Percentiles rank a stretch among this genome's conserved stretches.
These are phyloP conservation scores for Vireo griseus DNA, from an alignment of 2,797 vertebrate species.

Conservation along the genomic window DNA sequence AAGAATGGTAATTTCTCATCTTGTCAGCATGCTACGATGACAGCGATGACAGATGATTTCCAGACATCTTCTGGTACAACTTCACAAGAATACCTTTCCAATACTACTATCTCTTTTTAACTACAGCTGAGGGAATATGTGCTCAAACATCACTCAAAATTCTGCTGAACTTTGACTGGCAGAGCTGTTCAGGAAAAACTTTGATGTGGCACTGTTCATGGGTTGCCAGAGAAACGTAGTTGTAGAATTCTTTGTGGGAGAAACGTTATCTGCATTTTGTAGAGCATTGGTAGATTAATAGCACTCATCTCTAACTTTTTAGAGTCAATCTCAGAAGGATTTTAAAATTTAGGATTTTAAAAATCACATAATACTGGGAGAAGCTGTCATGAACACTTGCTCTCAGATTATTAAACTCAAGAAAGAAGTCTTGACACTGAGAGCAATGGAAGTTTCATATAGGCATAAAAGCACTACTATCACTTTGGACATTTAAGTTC, in stretches of 20 bases:
- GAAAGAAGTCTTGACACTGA: neutral
- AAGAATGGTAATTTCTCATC: neutral
- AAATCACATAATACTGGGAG: neutral
- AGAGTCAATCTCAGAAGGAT: neutral
- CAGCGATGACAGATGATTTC: neutral
- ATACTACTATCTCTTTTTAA: neutral
- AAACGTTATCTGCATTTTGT: neutral
- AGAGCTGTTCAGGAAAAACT: neutral
- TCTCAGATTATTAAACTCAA: neutral
- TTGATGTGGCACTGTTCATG: rapidly evolving
- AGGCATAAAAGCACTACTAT: neutral
- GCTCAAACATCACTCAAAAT: neutral
- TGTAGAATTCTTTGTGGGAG: neutral
- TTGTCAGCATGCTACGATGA: neutral
- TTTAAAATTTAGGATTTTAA: neutral
- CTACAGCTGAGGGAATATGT: neutral
- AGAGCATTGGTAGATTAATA: neutral
- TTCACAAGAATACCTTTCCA: neutral
- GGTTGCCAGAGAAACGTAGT: neutral
- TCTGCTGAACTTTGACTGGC: neutral
- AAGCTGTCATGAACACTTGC: neutral
- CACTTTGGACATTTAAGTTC: neutral
- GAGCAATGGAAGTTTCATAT: neutral
- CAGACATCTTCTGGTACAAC: neutral
- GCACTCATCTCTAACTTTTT: neutral